Conservation (phyloP, 2,888 invertebrate species). For the Clostera curtula region DNA sequence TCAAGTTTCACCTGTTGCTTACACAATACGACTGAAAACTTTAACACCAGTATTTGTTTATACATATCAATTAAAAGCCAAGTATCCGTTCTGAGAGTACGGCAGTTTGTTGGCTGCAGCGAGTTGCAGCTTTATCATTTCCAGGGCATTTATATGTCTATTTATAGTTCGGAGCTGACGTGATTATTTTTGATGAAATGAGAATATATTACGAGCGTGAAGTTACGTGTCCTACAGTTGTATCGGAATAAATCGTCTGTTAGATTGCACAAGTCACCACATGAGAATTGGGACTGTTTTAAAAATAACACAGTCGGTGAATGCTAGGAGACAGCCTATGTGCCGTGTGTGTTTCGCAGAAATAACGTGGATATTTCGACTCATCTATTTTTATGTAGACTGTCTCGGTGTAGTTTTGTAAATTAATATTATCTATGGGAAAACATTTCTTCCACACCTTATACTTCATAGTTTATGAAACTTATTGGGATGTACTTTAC, state of each 20-base stretch:
- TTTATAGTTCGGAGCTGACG: conserved; percentile 47
- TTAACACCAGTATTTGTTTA: conserved; percentile 40
- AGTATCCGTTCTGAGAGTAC: conserved; percentile 13
- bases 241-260: conserved; percentile 18
- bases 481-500: no score
- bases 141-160: conserved; percentile 59
- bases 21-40: conserved; percentile 19
- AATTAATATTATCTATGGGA: conserved; percentile 8
- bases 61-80: conserved; percentile 29
- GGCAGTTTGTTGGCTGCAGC: conserved; percentile 6
- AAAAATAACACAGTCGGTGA: conserved; percentile 53
- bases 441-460: not conserved
- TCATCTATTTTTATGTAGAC: conserved; percentile 44
- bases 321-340: conserved; percentile 35
- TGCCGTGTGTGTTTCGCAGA: conserved; percentile 39
- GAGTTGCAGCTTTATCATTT: conserved; percentile 37
- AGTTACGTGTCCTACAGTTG: conserved; percentile 14
- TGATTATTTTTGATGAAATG: conserved; percentile 48
- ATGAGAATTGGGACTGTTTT: conserved; percentile 46
- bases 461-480: conserved; percentile 3
- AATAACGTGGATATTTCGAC: conserved; percentile 46
- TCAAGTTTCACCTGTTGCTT: conserved; percentile 60
- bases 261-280: conserved; percentile 28
- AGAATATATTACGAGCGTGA: conserved; percentile 13
- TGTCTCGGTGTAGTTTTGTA: conserved; percentile 13